Evolutionary conservation across 2,797 vertebrate species (phyloP).

Genomic region (Dicrostonyx torquatus): DNA sequence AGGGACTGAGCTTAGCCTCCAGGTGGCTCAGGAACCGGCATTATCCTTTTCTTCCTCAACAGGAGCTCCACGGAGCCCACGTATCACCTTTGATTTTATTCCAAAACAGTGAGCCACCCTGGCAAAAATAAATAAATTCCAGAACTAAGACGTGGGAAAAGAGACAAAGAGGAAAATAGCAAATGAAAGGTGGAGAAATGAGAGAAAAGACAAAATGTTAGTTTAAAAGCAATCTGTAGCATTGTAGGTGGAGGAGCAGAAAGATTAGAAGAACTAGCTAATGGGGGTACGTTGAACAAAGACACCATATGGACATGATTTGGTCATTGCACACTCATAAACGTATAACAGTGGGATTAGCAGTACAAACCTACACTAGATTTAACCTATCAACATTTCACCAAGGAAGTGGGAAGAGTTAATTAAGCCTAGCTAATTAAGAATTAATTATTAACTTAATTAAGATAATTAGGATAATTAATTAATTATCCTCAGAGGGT

Average conservation of each 20-base stretch:
- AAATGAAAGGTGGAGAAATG: not conserved
- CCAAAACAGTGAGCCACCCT: not conserved
- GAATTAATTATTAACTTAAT: no score
- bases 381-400: no score
- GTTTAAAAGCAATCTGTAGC: not conserved
- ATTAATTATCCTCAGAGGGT: no score
- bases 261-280: not conserved
- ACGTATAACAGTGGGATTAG: not conserved
- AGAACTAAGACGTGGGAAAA: not conserved
- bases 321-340: not conserved
- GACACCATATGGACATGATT: not conserved
- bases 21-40: not conserved
- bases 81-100: not conserved
- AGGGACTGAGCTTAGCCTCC: not conserved
- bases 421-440: no score
- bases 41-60: not conserved
- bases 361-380: not conserved
- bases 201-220: not conserved
- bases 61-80: not conserved
- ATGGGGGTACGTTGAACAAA: not conserved
- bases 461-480: no score
- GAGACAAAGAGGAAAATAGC: not conserved
- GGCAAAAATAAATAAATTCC: not conserved
- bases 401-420: not conserved
- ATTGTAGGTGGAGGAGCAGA: not conserved